phyloP scores from a whole-genome alignment of 2,797 vertebrate genomes.

The Amblyopsis hoosieri region DNA sequence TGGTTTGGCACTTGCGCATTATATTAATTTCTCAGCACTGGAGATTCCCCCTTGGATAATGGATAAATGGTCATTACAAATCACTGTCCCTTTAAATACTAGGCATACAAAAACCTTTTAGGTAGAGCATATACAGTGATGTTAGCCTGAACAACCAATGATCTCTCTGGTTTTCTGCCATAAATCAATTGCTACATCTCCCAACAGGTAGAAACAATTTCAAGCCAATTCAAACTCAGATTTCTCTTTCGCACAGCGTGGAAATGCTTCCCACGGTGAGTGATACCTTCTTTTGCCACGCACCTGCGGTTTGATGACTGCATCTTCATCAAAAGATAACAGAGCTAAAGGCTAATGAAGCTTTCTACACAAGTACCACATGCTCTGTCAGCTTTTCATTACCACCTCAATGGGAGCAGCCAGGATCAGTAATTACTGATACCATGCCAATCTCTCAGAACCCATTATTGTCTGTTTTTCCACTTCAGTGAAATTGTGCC shows the following conservation, averaged over 20 bases:
- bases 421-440: constrained; percentile 57
- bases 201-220: too few relatives aligned
- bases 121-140: too few relatives aligned
- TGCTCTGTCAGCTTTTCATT: constrained; percentile 64
- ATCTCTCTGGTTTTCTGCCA: too few relatives aligned
- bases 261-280: constrained; percentile 21
- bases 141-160: too few relatives aligned
- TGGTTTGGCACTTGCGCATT: too few relatives aligned
- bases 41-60: too few relatives aligned
- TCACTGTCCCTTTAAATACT: too few relatives aligned
- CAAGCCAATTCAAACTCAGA: too few relatives aligned
- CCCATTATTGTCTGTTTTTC: constrained; percentile 56
- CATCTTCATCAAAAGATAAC: constrained; percentile 55
- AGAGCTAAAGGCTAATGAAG: constrained; percentile 57
- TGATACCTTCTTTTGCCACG: constrained; percentile 31
- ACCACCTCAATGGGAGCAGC: constrained; percentile 49
- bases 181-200: too few relatives aligned
- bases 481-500: constrained; percentile 42
- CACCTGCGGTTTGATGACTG: constrained; percentile 53
- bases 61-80: too few relatives aligned
- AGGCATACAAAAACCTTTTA: too few relatives aligned
- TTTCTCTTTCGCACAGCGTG: neutral
- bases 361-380: constrained; percentile 50
- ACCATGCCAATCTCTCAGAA: constrained; percentile 64
- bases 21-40: too few relatives aligned